Evolutionary conservation across 2,888 invertebrate genomes (phyloP), one percentile per base, ranked within the genome.

Genomic region (Creontiades dilutus): DNA sequence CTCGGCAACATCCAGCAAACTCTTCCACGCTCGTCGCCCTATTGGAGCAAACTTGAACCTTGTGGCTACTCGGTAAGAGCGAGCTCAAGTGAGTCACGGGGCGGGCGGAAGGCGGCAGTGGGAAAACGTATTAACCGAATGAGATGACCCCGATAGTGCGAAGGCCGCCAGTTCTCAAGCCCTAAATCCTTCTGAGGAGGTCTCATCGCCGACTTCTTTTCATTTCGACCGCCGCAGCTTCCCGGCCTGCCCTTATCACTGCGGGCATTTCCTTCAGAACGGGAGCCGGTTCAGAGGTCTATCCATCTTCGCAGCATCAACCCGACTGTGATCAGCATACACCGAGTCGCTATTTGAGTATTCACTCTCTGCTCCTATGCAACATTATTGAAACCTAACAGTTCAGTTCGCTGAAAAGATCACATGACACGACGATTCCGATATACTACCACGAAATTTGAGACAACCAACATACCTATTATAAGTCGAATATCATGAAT

Each of bases 121-220:
- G 82, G 82, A 82, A 82, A 82, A 82, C 82, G 82, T 82, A 82
- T 82, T 82, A 37, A 82, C 82, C 82, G 52, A 82, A 82, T 82
- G 82, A 82, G 82, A 82, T 82, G 82, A 82, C 82, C 82, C 82
- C 82, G 82, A 82, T 82, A 82, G 82, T 82, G 82, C 82, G 82
- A 82, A 82, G 82, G 82, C 82, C 82, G 82, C 47, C 0, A 47
- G 82, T 82, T 82, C 82, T 82, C 82, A 82, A 82, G 82, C 82
- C 82, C 82, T 82, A 82, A 82, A 82, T 82, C 82, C 82, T 46
- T 14, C 23, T 82, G 19, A 48, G 37, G 81, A 48, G 52, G 48
- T 82, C 82, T 82, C 68, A 68, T 68, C 68, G 68, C 23, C 23
- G 68, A 23, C 68, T 68, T 68, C 68, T 68, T 68, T 68, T 68